phyloP scores from a whole-genome alignment of 1,140 invertebrate genomes.

The Drosophila melanica region DNA sequence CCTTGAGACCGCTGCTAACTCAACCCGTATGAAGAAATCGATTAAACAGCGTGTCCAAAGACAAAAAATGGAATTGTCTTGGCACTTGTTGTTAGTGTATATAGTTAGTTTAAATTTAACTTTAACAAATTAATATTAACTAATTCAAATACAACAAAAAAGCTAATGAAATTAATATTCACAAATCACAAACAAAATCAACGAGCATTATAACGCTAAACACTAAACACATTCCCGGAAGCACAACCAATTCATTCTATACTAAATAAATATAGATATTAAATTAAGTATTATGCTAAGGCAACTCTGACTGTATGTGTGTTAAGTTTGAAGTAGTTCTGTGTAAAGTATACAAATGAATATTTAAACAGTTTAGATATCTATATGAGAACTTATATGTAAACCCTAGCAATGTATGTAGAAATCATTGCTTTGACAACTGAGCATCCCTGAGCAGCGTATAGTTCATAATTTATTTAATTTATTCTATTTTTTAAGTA shows the following conservation, averaged over 20 bases:
- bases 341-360: constrained; percentile 30
- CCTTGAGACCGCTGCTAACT: not conserved
- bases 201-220: constrained; percentile 9
- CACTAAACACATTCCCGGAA: constrained; percentile 20
- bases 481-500: not conserved
- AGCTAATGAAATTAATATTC: not conserved
- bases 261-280: constrained; percentile 18
- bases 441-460: not conserved
- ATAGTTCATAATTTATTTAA: not conserved
- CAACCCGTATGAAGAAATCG: constrained; percentile 51
- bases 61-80: not conserved
- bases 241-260: constrained; percentile 36
- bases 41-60: constrained; percentile 9
- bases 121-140: constrained; percentile 7
- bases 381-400: not conserved
- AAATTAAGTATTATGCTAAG: constrained; percentile 44
- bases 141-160: constrained; percentile 12
- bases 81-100: constrained; percentile 48
- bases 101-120: constrained; percentile 41
- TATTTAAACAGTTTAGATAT: constrained; percentile 27
- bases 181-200: constrained; percentile 16
- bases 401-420: constrained; percentile 28
- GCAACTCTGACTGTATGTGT: constrained; percentile 61
- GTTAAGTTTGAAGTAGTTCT: constrained; percentile 65
- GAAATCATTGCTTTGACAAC: not conserved